phyloP scores from a whole-genome alignment of 2,888 invertebrate genomes.

The Perizoma affinitatum region DNA sequence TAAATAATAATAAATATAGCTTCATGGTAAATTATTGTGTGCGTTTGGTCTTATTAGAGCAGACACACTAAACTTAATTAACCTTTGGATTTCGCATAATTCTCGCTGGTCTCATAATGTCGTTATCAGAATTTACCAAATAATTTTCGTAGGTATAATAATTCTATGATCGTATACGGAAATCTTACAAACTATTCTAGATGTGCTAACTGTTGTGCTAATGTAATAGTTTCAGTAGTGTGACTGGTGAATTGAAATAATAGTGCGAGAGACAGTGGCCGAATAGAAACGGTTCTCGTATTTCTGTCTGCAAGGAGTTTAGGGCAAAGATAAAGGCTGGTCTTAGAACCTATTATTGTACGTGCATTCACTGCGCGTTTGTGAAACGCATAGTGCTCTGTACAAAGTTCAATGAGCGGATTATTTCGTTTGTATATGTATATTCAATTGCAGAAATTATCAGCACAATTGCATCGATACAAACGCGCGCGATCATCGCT shows the following conservation, averaged over 20 bases:
- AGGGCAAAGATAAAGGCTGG: too few species aligned
- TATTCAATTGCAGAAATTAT: too few species aligned
- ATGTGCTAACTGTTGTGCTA: slow-evolving; percentile 42
- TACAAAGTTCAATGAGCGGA: too few species aligned
- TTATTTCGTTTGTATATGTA: too few species aligned
- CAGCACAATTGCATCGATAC: too few species aligned
- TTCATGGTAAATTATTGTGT: too few species aligned
- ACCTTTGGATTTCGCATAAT: not conserved
- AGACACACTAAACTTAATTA: slow-evolving; percentile 14
- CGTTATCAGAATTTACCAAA: slow-evolving; percentile 37
- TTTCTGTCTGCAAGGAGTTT: too few species aligned
- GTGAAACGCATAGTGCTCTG: too few species aligned
- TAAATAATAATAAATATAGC: too few species aligned
- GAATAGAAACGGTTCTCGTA: not conserved
- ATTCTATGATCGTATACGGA: slow-evolving; percentile 46
- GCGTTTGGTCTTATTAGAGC: slow-evolving; percentile 21
- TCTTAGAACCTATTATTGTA: too few species aligned
- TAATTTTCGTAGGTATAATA: slow-evolving; percentile 50
- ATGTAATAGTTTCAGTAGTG: slow-evolving; percentile 36
- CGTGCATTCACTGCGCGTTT: too few species aligned
- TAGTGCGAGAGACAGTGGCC: not conserved
- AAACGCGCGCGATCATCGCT: too few species aligned
- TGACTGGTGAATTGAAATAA: slow-evolving; percentile 7
- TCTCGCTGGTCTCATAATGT: not conserved
- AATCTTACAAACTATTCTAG: slow-evolving; percentile 26